Evolutionary conservation across 2,888 invertebrate genomes (phyloP).

Genomic region (Uropetala carovei): DNA sequence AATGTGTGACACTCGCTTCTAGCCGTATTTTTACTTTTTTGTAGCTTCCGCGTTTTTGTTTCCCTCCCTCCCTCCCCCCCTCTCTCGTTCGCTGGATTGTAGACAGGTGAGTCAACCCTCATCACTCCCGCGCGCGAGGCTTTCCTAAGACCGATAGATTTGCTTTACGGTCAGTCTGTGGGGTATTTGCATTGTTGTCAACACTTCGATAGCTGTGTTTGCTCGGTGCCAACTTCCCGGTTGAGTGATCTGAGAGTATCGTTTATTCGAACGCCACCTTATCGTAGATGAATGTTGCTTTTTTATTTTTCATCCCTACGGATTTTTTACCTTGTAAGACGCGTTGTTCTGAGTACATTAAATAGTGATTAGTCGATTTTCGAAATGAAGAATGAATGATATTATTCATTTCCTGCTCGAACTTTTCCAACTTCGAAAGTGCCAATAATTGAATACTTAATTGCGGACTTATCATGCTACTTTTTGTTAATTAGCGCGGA

Average conservation of each 20-base stretch:
- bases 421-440: no score
- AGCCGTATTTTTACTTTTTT: no score
- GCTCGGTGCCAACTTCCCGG: background rate
- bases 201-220: background rate
- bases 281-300: background rate
- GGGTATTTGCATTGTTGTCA: background rate
- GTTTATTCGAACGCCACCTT: background rate
- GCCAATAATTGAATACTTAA: no score
- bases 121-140: background rate
- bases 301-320: background rate
- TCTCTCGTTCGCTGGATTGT: background rate
- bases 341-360: no score
- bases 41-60: no score
- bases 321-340: no score
- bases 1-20: no score
- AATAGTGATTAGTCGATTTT: no score
- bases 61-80: background rate
- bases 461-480: no score
- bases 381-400: no score
- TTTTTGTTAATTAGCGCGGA: no score
- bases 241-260: background rate
- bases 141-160: background rate
- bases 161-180: background rate
- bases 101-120: background rate
- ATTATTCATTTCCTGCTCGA: no score